Evolutionary conservation across 2,797 vertebrate genomes (phyloP), one percentile per base, ranked within the genome.

Genomic region (Muscicapa comitata): DNA sequence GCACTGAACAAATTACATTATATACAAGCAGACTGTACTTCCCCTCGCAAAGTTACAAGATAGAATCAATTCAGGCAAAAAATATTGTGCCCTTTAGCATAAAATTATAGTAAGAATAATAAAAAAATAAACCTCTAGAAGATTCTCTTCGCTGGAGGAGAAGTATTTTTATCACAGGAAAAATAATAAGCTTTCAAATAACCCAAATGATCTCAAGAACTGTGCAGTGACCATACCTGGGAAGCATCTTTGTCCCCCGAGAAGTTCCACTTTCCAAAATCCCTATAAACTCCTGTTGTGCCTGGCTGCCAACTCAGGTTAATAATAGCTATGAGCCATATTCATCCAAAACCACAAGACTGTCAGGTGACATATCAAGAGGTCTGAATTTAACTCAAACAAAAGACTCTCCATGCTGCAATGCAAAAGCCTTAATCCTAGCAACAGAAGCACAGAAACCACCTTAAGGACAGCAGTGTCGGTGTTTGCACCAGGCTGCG

Each of bases 321-420:
- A 99, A 99, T 98, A 99, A 99, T 99, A 99, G 99, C 98, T 87
- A 97, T 98, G 98, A 98, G 98, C 98, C 98, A 98, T 98, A 98
- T 98, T 99, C 98, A 98, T 98, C 98, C 98, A 98, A 99, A 98
- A 98, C 98, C 98, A 99, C 98, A 98, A 99, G 99, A 98, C 98
- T 98, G 98, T 99, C 99, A 99, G 98, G 98, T 99, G 99, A 99
- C 98, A 98, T 96, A 98, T 97, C 96, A 97, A 97, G 95, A 98
- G 95, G 86, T 94, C 96, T 94, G 97, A 97, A 97, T 97, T 97
- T 97, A 97, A 97, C 96, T 96, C 97, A 96, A 97, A 98, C 97
- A 98, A 98, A 98, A 97, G 96, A 47, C 90, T 97, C 95, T 97
- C 96, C 91, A 96, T 85, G 89, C 95, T 95, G 94, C 91, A 96